Percentiles rank a stretch among this genome's conserved stretches.
Conservation (phyloP, 2,113 vertebrate species). For the Datnioides undecimradiatus region DNA sequence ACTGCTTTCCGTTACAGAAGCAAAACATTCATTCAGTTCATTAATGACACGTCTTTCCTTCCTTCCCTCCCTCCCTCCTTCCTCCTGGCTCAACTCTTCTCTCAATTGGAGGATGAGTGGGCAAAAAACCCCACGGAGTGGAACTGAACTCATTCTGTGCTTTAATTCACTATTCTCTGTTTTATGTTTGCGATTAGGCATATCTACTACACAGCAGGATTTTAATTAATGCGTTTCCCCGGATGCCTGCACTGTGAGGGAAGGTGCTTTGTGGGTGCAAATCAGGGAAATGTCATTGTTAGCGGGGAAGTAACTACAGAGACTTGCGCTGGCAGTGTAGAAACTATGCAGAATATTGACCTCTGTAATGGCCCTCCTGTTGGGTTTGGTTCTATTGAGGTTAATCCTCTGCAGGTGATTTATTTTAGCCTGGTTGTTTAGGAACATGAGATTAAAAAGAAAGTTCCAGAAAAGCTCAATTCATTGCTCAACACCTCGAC, state of each 20-base stretch:
- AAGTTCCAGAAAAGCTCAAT: constrained; percentile 5
- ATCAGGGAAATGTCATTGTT: constrained; percentile 75
- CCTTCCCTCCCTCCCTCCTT: constrained; percentile 19
- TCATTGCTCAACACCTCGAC: no score
- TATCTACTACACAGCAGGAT: constrained; percentile 79
- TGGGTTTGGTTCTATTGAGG: constrained; percentile 42
- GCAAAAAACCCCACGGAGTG: constrained; percentile 55
- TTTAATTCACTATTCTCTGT: constrained; percentile 70
- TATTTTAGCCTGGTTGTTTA: constrained; percentile 20
- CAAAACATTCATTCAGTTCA: constrained; percentile 65
- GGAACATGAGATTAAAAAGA: background rate
- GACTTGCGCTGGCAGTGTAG: constrained; percentile 38
- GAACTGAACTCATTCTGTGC: constrained; percentile 74
- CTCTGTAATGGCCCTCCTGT: constrained; percentile 19
- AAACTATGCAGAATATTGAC: constrained; percentile 36
- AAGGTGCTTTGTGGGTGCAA: constrained; percentile 63
- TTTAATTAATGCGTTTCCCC: constrained; percentile 79
- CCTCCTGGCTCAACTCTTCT: constrained; percentile 31
- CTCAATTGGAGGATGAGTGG: constrained; percentile 56
- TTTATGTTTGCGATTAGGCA: constrained; percentile 78
- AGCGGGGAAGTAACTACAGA: constrained; percentile 55
- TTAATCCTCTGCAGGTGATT: constrained; percentile 29
- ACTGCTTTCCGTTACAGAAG: constrained; percentile 42
- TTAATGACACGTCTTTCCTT: constrained; percentile 39
- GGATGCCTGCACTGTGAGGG: constrained; percentile 37